Evolutionary conservation across 2,888 invertebrate species (phyloP), one percentile per base, ranked within the genome.

Genomic region (Lepidocyrtinus sp.): DNA sequence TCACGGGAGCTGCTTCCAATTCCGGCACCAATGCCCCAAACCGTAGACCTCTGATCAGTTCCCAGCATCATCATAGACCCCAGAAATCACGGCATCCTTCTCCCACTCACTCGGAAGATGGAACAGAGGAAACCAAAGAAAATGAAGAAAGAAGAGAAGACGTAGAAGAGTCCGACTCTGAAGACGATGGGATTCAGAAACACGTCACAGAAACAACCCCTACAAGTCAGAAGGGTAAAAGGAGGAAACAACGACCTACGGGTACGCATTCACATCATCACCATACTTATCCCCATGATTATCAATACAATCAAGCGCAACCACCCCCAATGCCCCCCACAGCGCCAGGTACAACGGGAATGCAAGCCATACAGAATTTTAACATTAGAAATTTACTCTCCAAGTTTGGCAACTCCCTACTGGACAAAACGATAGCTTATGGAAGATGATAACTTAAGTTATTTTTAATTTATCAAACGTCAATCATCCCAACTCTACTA

Each of bases 391-490:
- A 71, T 24, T 21, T 71, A 21, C 62, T 71, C 9, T 25, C 24
- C 1, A 59, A 50, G 25, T 71, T 21, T 71, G 71, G 71, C 0
- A 61, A 71, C 12, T 61, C 59, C 1, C 17, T 71, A 21, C 36
- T 71, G 5, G 71, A 71, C 22, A 71, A 71, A 71, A 71, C 71
- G 5, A 71, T 71, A 15, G 36, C 67, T 2, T 12, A 7, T 50
- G 50, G 50, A 12, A 50, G 50, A 12, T 12, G 50, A 50, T 2
- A 50, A 12, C 36, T 36, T 36, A 36, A 36, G 5, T 36, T 36
- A 36, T 36, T 36, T 36, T 7, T n/a, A n/a, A n/a, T n/a, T n/a
- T n/a, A n/a, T n/a, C n/a, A n/a, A n/a, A n/a, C n/a, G n/a, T n/a
- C n/a, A n/a, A n/a, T n/a, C n/a, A n/a, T n/a, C n/a, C n/a, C n/a